Percentiles rank a stretch among this genome's conserved stretches.
These are phyloP conservation scores for Xiphophorus maculatus DNA, from an alignment of 2,113 vertebrate genomes.

Conservation along the genomic window DNA sequence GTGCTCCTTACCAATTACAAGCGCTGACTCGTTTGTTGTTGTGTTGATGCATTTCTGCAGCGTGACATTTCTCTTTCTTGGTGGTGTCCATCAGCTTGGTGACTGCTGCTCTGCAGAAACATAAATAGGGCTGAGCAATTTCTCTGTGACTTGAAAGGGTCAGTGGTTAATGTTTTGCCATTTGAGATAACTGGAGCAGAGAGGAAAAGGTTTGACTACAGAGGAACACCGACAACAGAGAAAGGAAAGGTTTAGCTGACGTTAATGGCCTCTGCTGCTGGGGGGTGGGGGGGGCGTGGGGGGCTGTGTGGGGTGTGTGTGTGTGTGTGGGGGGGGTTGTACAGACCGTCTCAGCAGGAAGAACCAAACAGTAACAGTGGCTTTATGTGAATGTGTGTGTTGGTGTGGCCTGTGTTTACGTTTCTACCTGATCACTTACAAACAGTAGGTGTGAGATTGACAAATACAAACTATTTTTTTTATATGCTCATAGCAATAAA, in stretches of 20 bases:
- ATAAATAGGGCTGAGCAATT: background rate
- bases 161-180: slow-evolving; percentile 20
- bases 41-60: slow-evolving; percentile 3
- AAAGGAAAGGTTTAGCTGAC: background rate
- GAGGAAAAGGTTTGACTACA: background rate
- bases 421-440: too few relatives aligned
- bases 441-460: too few relatives aligned
- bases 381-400: too few relatives aligned
- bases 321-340: too few relatives aligned
- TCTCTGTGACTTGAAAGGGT: background rate
- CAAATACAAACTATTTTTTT: too few relatives aligned
- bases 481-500: too few relatives aligned
- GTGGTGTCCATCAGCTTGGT: background rate
- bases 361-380: too few relatives aligned
- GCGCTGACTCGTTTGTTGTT: background rate
- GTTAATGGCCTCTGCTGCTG: too few relatives aligned
- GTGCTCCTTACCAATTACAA: background rate
- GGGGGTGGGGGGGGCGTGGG: too few relatives aligned
- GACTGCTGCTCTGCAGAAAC: background rate
- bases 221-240: background rate
- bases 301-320: too few relatives aligned
- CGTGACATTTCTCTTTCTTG: slow-evolving; percentile 8
- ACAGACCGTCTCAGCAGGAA: too few relatives aligned
- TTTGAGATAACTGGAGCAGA: slow-evolving; percentile 5
- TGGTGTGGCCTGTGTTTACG: too few relatives aligned